Evolutionary conservation across 2,888 invertebrate genomes (phyloP).

Genomic region (Pristionchus mayeri): DNA sequence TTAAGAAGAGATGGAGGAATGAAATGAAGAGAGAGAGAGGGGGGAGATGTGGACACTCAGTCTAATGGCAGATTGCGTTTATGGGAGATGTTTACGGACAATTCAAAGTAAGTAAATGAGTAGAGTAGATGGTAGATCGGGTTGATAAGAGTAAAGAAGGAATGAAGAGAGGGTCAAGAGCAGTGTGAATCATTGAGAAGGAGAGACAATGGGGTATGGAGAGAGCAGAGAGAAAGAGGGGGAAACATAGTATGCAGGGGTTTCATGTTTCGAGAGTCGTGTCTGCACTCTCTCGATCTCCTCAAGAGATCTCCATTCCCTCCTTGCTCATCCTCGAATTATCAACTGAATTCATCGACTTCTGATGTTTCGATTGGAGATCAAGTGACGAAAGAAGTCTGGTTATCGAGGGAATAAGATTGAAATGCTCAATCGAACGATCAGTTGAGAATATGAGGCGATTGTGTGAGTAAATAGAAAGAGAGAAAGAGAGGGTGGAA

Average conservation of each 20-base stretch:
- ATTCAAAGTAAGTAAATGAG: too few relatives aligned
- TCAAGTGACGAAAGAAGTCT: too few relatives aligned
- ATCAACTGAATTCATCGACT: too few relatives aligned
- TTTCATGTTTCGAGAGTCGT: constrained; percentile 17
- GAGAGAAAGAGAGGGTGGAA: neutral
- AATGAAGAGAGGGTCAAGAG: constrained; percentile 4
- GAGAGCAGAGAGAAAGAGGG: constrained; percentile 3
- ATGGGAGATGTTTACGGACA: too few relatives aligned
- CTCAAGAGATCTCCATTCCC: too few relatives aligned
- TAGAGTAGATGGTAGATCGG: too few relatives aligned
- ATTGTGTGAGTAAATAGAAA: constrained; percentile 38
- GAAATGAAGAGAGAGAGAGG: neutral
- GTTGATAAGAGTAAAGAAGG: neutral
- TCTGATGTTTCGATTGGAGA: too few relatives aligned
- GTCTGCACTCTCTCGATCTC: constrained; percentile 15
- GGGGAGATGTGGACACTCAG: neutral
- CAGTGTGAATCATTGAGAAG: neutral
- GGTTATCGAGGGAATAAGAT: too few relatives aligned
- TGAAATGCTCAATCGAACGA: constrained; percentile 11
- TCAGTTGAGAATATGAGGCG: constrained; percentile 16
- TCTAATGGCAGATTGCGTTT: neutral
- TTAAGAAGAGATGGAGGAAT: neutral
- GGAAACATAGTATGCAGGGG: neutral
- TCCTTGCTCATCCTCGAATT: too few relatives aligned
- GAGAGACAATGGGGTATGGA: constrained; percentile 4